Base-by-base conservation (phyloP, 2,797 vertebrate species). In the Valencia hispanica region DNA sequence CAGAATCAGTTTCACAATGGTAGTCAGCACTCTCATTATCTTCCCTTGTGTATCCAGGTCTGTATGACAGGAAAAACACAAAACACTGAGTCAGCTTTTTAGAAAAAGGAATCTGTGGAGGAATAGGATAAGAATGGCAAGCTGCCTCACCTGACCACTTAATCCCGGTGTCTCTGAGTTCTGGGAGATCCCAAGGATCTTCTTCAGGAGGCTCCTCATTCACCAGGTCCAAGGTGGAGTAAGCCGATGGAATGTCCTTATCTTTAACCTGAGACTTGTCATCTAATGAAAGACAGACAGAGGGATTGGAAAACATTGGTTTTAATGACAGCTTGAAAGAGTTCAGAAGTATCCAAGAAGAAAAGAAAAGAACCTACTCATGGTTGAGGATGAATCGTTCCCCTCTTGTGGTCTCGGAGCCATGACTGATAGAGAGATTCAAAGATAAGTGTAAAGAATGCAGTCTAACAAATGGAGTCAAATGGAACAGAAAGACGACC, bases 61-160 rank as follows among this genome's bases (percentile, higher is more conserved):
- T 99, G 95, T 25, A 7, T 10, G 6, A 11, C 10, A 72, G 48
- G 39, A 72, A 39, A 32, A 68, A 43, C 43, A 50, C 70, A 34
- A 69, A 73, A n/a, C 22, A 43, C 3, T 2, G 9, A 83, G 34
- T 85, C 77, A 88, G 78, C 72, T 10, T 36, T 75, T 55, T 63
- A 43, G 30, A 5, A 53, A 68, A 50, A 68, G 39, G 27, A 2
- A 2, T 30, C 22, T 30, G 2, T 18, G 1, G 43, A 43, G 25
- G 20, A n/a, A 51, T 48, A 27, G 10, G 30, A 17, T 1, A 0
- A 57, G 43, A 71, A 71, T 14, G 36, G 17, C 0, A 0, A 39
- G 34, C 32, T 57, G 51, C 45, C 93, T 93, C 94, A 99, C 98
- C 98, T 95, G 97, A 96, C 98, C 98, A 99, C 91, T 96, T 97